phyloP scores from a whole-genome alignment of 2,797 vertebrate genomes.

The Malacoctenus gilli region DNA sequence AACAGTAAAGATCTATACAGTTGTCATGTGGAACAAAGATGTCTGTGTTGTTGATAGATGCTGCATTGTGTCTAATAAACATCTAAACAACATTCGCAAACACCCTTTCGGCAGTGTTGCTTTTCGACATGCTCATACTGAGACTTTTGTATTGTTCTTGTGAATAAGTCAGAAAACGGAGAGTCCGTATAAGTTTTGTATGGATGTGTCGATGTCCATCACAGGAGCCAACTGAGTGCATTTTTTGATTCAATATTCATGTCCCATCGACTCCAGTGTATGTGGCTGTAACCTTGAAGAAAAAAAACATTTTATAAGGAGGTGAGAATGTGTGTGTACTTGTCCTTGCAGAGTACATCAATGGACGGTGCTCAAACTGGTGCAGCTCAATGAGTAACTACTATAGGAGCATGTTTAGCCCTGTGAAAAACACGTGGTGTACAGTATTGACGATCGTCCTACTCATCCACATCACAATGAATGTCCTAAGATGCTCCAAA shows the following conservation, averaged over 20 bases:
- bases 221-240: background rate
- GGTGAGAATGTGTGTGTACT: conserved; percentile 43
- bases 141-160: too few species aligned
- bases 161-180: too few species aligned
- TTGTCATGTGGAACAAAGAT: background rate
- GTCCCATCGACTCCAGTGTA: conserved; percentile 10
- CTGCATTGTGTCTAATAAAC: background rate
- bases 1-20: conserved; percentile 2
- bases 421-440: conserved; percentile 35
- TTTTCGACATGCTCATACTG: too few species aligned
- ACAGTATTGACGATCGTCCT: conserved; percentile 31
- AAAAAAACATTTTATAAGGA: conserved; percentile 16
- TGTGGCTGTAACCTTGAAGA: conserved; percentile 18
- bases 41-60: background rate
- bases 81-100: too few species aligned
- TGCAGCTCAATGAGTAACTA: conserved; percentile 33
- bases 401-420: conserved; percentile 36
- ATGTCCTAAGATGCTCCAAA: conserved; percentile 16
- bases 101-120: too few species aligned
- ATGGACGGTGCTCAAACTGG: conserved; percentile 32
- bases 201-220: too few species aligned
- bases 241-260: background rate
- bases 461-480: conserved; percentile 16
- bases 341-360: conserved; percentile 9
- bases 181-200: too few species aligned